These are phyloP conservation scores for Lophius americanus DNA, from an alignment of 2,797 vertebrate species.

Conservation along the genomic window DNA sequence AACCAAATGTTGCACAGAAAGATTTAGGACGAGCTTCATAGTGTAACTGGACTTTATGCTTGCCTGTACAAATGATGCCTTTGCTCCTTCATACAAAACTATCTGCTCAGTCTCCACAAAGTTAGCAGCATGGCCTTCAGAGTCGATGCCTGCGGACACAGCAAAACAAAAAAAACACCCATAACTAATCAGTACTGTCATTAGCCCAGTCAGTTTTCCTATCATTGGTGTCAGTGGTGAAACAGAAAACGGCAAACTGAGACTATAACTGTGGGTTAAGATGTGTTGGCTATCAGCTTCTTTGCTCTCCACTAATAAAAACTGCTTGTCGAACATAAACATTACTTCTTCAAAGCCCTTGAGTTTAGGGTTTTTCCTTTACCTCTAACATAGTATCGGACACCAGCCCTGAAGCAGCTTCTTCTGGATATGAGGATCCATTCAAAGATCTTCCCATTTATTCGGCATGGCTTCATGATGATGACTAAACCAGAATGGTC, in stretches of 20 bases:
- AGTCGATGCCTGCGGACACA: constrained; percentile 89
- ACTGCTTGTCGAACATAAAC: no score
- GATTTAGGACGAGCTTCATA: background rate
- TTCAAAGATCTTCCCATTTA: constrained; percentile 97
- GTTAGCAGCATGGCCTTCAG: constrained; percentile 97
- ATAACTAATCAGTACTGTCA: background rate
- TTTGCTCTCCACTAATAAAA: background rate
- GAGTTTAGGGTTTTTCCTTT: constrained; percentile 32
- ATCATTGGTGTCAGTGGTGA: background rate
- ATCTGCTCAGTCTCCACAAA: constrained; percentile 98
- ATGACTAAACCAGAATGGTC: constrained; percentile 82
- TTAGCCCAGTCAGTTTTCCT: background rate
- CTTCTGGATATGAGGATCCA: constrained; percentile 97
- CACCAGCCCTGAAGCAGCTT: constrained; percentile 97
- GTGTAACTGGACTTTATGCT: constrained; percentile 17
- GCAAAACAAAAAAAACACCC: background rate
- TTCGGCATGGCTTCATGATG: constrained; percentile 91
- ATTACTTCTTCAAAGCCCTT: no score
- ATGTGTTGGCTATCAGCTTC: background rate
- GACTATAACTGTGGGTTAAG: no score
- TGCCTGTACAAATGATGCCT: constrained; percentile 94
- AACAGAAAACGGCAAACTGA: background rate
- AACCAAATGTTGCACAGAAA: background rate
- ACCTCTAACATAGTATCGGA: constrained; percentile 98
- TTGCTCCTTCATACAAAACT: constrained; percentile 89